Percentiles rank a stretch among this genome's conserved stretches.
These are phyloP conservation scores for Mimas tiliae DNA, from an alignment of 2,888 invertebrate genomes.

Conservation along the genomic window DNA sequence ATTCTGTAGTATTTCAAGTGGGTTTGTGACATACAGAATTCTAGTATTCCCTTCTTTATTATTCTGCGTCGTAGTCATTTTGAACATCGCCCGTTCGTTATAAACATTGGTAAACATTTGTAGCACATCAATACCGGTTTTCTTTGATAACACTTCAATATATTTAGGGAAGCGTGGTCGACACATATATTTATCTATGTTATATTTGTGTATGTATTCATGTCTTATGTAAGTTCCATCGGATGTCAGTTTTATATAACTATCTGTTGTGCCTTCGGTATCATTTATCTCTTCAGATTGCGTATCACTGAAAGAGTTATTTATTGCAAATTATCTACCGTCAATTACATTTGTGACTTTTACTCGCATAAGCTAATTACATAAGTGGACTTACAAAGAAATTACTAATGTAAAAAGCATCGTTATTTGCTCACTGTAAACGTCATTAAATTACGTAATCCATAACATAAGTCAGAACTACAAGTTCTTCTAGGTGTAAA, in stretches of 20 bases:
- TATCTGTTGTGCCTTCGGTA: conserved; percentile 29
- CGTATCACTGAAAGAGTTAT: conserved; percentile 35
- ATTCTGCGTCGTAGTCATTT: conserved; percentile 53
- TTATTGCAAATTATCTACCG: not conserved
- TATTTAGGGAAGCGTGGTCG: conserved; percentile 53
- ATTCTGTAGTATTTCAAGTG: conserved; percentile 13
- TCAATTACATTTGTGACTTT: too few relatives aligned
- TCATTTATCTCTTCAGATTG: conserved; percentile 29
- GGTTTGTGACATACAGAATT: conserved; percentile 51
- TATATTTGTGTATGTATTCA: conserved; percentile 55
- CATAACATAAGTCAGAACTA: too few relatives aligned
- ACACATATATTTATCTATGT: conserved; percentile 54
- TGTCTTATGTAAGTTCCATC: conserved; percentile 37
- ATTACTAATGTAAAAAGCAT: too few relatives aligned
- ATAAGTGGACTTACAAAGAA: too few relatives aligned
- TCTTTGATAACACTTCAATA: conserved; percentile 49
- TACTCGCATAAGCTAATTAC: too few relatives aligned
- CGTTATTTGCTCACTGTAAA: too few relatives aligned
- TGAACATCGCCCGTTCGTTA: conserved; percentile 55
- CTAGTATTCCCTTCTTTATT: conserved; percentile 53
- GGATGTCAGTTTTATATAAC: conserved; percentile 19
- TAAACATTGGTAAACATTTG: conserved; percentile 53
- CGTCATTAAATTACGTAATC: too few relatives aligned
- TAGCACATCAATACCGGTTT: conserved; percentile 46
- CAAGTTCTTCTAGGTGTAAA: too few relatives aligned